Evolutionary conservation across 2,888 invertebrate species (phyloP), one percentile per base, ranked within the genome.

Genomic region (Emmelina monodactyla): DNA sequence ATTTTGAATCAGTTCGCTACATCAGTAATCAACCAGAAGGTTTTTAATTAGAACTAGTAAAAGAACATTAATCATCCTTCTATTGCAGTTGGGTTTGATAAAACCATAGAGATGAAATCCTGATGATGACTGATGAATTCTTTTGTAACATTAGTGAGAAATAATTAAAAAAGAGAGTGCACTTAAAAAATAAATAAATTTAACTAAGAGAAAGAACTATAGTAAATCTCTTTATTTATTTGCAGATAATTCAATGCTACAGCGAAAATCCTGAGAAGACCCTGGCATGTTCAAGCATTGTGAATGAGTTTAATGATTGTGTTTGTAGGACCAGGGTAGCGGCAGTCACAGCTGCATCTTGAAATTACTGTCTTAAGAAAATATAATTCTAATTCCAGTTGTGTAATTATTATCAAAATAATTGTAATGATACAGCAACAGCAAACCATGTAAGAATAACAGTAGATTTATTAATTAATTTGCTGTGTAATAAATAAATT

Each of bases 241-340:
- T 64, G 25, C 70, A 79, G 79, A 70, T 79, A 16, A 55, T 79
- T 34, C 63, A 79, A 41, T 79, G 79, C 59, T 79, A 79, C 62
- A 67, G 62, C 55, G 49, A 66, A 38, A 79, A 79, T 43, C 70
- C 78, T 2, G 52, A 66, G 50, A 71, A 69, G 53, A 62, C 79
- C 14, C 62, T 79, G 14, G 40, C 72, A 41, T 79, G 79, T 67
- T 78, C 79, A 53, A 66, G 71, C 59, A 42, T 78, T 65, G 79
- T 79, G 52, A 76, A 70, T 62, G 55, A 78, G 52, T 79, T 79
- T 57, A 78, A 78, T 71, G 75, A 79, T 61, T 79, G 79, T 66
- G 79, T 79, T 32, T 78, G 79, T 63, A 63, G 67, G 57, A 79
- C 76, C 53, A 60, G 79, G 45, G 55, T 79, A 29, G 65, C 75